phyloP scores from a whole-genome alignment of 1,140 invertebrate species.

The Venustaconcha ellipsiformis region DNA sequence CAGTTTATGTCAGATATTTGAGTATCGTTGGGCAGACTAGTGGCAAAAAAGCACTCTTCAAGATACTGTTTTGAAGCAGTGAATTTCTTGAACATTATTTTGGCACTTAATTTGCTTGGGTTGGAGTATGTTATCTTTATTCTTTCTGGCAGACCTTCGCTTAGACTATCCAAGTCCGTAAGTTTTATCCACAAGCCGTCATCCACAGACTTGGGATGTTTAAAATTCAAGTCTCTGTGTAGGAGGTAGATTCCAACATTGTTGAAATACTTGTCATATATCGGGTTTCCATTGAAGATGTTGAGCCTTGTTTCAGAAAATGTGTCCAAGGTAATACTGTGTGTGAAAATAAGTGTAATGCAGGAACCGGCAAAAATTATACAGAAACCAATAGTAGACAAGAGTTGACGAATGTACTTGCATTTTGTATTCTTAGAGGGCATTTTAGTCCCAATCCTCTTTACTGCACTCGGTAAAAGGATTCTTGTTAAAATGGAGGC shows the following conservation, averaged over 20 bases:
- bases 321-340: slow-evolving; percentile 34
- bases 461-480: slow-evolving; percentile 13
- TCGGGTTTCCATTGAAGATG: slow-evolving; percentile 24
- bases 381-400: slow-evolving; percentile 44
- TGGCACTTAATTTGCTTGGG: too few relatives aligned
- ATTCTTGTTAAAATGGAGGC: slow-evolving; percentile 35
- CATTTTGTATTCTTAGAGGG: background rate
- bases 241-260: slow-evolving; percentile 34
- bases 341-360: slow-evolving; percentile 50
- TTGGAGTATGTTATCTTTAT: too few relatives aligned
- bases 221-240: slow-evolving; percentile 9
- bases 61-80: too few relatives aligned
- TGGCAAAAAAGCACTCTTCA: too few relatives aligned
- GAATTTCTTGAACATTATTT: too few relatives aligned
- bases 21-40: too few relatives aligned
- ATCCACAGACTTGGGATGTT: background rate
- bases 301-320: background rate
- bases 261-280: slow-evolving; percentile 29
- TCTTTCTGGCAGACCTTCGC: too few relatives aligned
- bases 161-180: slow-evolving; percentile 9
- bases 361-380: slow-evolving; percentile 38
- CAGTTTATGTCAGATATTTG: slow-evolving; percentile 1
- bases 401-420: slow-evolving; percentile 31
- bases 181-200: slow-evolving; percentile 21
- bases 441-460: too few relatives aligned